Evolutionary conservation across 2,888 invertebrate species (phyloP).

Genomic region (Tetanocera ferruginea): DNA sequence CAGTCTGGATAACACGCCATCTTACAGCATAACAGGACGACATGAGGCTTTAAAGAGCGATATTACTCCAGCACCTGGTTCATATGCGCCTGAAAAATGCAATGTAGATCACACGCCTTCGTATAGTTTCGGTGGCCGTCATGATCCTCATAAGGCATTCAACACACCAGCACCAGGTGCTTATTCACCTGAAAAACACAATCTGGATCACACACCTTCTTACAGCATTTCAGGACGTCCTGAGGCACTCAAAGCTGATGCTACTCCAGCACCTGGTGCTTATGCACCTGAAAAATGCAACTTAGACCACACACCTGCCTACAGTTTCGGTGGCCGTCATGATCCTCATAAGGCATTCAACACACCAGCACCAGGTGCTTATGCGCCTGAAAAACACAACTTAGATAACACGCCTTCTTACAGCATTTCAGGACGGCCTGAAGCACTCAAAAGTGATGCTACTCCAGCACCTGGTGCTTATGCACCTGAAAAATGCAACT

Average conservation of each 20-base stretch:
- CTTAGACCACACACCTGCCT: constrained; percentile 72
- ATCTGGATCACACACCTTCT: constrained; percentile 59
- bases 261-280: constrained; percentile 70
- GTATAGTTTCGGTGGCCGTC: constrained; percentile 74
- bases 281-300: constrained; percentile 72
- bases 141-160: constrained; percentile 72
- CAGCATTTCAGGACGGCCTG: constrained; percentile 66
- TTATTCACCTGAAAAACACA: constrained; percentile 72
- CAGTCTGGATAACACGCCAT: constrained; percentile 70
- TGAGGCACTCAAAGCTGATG: constrained; percentile 63
- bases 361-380: constrained; percentile 70
- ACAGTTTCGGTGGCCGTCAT: constrained; percentile 73
- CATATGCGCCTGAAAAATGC: constrained; percentile 71
- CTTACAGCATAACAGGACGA: constrained; percentile 75
- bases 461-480: constrained; percentile 72
- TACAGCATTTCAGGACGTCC: constrained; percentile 67
- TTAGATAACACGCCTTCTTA: constrained; percentile 72
- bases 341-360: constrained; percentile 69
- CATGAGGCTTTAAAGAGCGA: constrained; percentile 72
- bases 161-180: constrained; percentile 77
- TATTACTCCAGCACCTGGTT: constrained; percentile 76
- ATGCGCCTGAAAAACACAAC: constrained; percentile 71
- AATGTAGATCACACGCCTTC: constrained; percentile 72
- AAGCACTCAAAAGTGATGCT: constrained; percentile 56
- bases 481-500: constrained; percentile 70